Evolutionary conservation across 2,888 invertebrate species (phyloP).

Genomic region (Catocala nupta): DNA sequence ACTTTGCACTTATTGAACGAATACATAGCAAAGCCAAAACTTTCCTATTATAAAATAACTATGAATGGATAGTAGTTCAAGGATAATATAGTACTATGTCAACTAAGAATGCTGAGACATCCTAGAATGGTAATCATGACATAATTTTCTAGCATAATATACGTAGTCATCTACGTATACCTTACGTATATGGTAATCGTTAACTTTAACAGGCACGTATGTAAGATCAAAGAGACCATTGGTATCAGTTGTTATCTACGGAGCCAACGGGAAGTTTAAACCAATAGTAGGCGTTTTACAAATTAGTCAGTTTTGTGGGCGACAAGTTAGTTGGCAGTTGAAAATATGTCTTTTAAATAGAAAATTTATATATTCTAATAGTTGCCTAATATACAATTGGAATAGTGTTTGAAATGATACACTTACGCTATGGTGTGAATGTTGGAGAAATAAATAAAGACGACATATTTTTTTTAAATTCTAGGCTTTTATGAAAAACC

Average conservation of each 20-base stretch:
- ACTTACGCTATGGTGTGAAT: no score
- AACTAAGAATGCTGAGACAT: conserved; percentile 12
- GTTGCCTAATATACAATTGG: no score
- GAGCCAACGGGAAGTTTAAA: background rate
- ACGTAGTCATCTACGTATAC: background rate
- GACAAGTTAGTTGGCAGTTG: background rate
- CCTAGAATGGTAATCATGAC: conserved; percentile 31
- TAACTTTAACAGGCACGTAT: conserved; percentile 3
- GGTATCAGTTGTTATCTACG: conserved; percentile 2
- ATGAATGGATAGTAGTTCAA: background rate
- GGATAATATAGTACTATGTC: background rate
- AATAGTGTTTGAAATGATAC: no score
- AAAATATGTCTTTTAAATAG: no score
- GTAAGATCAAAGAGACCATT: background rate
- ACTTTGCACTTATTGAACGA: no score
- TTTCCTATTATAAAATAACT: background rate
- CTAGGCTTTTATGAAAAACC: no score
- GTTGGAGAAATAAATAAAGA: no score
- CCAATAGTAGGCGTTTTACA: background rate
- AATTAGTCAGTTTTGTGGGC: background rate
- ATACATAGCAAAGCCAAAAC: no score
- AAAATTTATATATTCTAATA: no score
- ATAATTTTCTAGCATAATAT: conserved; percentile 27
- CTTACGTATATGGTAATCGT: conserved; percentile 7
- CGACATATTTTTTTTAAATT: no score